Base-by-base conservation (phyloP, 2,797 vertebrate species). In the Sebastes alutus region DNA sequence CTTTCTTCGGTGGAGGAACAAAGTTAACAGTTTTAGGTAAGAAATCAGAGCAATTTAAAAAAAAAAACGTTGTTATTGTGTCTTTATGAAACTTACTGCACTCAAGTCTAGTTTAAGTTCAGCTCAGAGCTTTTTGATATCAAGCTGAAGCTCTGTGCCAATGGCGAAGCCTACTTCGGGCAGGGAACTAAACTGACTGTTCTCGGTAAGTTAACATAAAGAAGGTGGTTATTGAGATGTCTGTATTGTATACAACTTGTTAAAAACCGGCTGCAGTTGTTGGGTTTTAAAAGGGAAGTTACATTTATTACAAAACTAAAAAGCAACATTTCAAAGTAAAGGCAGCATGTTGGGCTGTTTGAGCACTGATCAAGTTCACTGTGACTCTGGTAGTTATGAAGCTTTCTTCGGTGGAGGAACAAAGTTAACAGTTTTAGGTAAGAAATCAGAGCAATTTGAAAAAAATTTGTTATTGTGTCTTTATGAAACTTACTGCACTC, bases 21-120 rank as follows among this genome's bases (percentile, higher is more conserved):
- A 91, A 79, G 65, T 87, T 96, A 69, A 94, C 93, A 1, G 95
- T 96, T 80, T 9, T 92, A 64, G 95, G 95, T 96, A 88, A 94
- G 94, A 76, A 63, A 30, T 22, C 8, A 42, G 7, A 42, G 2
- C 35, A 38, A 38, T 38, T 38, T 38, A 2, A 38, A 38, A n/a
- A n/a, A n/a, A n/a, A n/a, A n/a, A n/a, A n/a, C n/a, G 1, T n/a
- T 25, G 22, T 27, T 33, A 1, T 7, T 23, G 7, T 32, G 7
- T 60, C 4, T 33, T 61, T 16, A 10, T 22, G 3, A 11, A 30
- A 7, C 12, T 13, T n/a, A n/a, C 16, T 5, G 49, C 8, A 27
- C 22, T 56, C 6, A 38, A 3, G 22, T 54, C 22, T 5, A 38
- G 9, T 27, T 56, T 32, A 32, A 32, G 30, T 32, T 32, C 8